Percentiles rank a stretch among this genome's conserved stretches.
Conservation (phyloP, 2,888 invertebrate species). For the Phoenoteleia sp. region DNA sequence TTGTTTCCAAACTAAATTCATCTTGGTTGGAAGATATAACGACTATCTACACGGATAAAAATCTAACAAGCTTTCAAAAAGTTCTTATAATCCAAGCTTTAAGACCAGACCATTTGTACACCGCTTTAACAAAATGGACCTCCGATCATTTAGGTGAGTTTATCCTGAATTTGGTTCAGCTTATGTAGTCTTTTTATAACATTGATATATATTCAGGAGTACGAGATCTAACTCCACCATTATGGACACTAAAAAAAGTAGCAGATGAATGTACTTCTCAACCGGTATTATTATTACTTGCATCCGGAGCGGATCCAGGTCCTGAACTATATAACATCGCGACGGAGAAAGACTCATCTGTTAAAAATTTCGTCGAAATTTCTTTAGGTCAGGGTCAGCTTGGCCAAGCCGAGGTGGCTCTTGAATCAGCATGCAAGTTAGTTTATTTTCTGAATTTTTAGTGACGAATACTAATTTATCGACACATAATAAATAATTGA, state of each 20-base stretch:
- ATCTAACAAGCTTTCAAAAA: conserved; percentile 92
- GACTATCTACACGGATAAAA: conserved; percentile 85
- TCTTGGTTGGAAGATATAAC: conserved; percentile 81
- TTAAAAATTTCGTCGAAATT: conserved; percentile 87
- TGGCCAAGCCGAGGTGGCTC: conserved; percentile 85
- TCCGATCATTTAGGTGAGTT: conserved; percentile 89
- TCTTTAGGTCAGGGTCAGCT: conserved; percentile 95
- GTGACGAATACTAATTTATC: too few species aligned
- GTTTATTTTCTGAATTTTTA: too few species aligned
- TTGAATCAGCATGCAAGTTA: conserved; percentile 87
- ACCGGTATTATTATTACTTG: conserved; percentile 94
- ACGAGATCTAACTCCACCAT: conserved; percentile 88
- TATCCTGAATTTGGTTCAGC: too few species aligned
- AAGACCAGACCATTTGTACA: conserved; percentile 94
- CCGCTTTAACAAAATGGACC: conserved; percentile 92
- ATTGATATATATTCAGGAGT: conserved; percentile 76
- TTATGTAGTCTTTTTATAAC: conserved; percentile 33
- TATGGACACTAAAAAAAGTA: conserved; percentile 88
- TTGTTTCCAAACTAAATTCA: conserved; percentile 88
- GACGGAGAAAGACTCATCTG: conserved; percentile 78
- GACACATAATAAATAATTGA: too few species aligned
- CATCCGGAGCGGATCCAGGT: conserved; percentile 97
- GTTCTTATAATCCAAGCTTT: conserved; percentile 93
- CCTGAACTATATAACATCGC: conserved; percentile 92
- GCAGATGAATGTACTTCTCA: conserved; percentile 86